A percentile compares a stretch with the other conserved stretches of the same genome.
phyloP scores from a whole-genome alignment of 2,113 vertebrate species.

The Hippocampus mohnikei region DNA sequence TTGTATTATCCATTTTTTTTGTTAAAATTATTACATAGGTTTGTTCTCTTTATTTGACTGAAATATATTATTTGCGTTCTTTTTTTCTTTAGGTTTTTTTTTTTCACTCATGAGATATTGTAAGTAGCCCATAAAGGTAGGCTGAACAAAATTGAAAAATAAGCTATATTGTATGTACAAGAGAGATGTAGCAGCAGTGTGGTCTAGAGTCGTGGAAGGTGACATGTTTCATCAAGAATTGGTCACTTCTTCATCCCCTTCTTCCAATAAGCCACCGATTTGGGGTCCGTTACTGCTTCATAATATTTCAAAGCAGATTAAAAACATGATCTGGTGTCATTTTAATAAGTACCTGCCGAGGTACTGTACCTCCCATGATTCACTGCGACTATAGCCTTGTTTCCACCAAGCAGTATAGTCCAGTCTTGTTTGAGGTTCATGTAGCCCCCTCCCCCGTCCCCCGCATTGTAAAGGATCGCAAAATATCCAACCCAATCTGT shows the following conservation, averaged over 20 bases:
- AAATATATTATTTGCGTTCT: slow-evolving; percentile 70
- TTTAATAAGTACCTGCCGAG: slow-evolving; percentile 22
- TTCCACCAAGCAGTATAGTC: not conserved
- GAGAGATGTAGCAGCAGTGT: slow-evolving; percentile 57
- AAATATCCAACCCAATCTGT: not conserved
- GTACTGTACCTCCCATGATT: slow-evolving; percentile 23
- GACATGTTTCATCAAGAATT: slow-evolving; percentile 18
- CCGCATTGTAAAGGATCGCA: not conserved
- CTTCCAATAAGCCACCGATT: slow-evolving; percentile 24
- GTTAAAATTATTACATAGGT: slow-evolving; percentile 72
- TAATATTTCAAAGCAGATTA: slow-evolving; percentile 18
- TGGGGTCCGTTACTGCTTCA: slow-evolving; percentile 23
- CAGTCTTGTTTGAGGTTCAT: not conserved
- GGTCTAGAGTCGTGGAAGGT: slow-evolving; percentile 47
- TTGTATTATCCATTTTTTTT: slow-evolving; percentile 51
- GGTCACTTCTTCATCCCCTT: slow-evolving; percentile 30
- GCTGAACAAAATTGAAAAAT: slow-evolving; percentile 76
- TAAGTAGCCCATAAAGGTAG: slow-evolving; percentile 68
- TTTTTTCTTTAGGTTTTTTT: slow-evolving; percentile 52
- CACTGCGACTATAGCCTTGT: slow-evolving; percentile 12
- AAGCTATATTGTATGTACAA: slow-evolving; percentile 78
- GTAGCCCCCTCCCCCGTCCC: not conserved
- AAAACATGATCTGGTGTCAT: slow-evolving; percentile 48
- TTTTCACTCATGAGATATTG: slow-evolving; percentile 60
- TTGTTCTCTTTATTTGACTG: slow-evolving; percentile 69